Evolutionary conservation across 35 echinoderm and acorn worm species (phyloP).

Genomic region (Anneissia japonica): DNA sequence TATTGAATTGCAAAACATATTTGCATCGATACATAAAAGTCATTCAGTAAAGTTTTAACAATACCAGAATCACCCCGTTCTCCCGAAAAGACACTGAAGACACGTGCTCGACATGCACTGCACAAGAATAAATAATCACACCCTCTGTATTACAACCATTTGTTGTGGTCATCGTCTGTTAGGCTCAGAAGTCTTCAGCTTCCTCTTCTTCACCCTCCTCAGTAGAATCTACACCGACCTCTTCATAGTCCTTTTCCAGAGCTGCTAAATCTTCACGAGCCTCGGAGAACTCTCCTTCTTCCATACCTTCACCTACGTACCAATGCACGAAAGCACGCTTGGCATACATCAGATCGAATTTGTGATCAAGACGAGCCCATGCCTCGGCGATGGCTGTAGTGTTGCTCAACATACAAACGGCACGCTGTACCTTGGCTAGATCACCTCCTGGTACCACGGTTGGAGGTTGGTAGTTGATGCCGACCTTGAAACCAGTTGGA

Average conservation of each 20-base stretch:
- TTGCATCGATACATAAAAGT: too few relatives aligned
- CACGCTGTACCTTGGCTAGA: constrained; percentile 20
- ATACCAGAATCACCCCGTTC: too few relatives aligned
- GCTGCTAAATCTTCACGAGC: constrained; percentile 34
- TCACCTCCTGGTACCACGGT: not conserved
- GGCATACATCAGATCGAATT: constrained; percentile 40
- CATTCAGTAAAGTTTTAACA: too few relatives aligned
- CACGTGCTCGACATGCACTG: too few relatives aligned
- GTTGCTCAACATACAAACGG: constrained; percentile 24
- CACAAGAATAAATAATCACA: too few relatives aligned
- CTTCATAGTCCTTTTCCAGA: constrained; percentile 33
- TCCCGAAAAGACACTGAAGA: too few relatives aligned
- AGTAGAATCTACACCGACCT: constrained; percentile 21
- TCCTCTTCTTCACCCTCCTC: constrained; percentile 38
- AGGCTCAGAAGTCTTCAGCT: constrained; percentile 29
- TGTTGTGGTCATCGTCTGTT: too few relatives aligned
- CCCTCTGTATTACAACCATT: too few relatives aligned
- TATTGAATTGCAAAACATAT: too few relatives aligned
- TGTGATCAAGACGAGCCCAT: constrained; percentile 32
- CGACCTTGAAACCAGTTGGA: not conserved
- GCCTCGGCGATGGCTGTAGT: constrained; percentile 31
- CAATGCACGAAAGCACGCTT: constrained; percentile 46
- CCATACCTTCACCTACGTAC: constrained; percentile 40
- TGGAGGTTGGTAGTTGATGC: not conserved
- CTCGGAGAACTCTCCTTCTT: not conserved